Base-by-base conservation (phyloP, 92 coral and sea anemone species). In the Palythoa heliodiscus region DNA sequence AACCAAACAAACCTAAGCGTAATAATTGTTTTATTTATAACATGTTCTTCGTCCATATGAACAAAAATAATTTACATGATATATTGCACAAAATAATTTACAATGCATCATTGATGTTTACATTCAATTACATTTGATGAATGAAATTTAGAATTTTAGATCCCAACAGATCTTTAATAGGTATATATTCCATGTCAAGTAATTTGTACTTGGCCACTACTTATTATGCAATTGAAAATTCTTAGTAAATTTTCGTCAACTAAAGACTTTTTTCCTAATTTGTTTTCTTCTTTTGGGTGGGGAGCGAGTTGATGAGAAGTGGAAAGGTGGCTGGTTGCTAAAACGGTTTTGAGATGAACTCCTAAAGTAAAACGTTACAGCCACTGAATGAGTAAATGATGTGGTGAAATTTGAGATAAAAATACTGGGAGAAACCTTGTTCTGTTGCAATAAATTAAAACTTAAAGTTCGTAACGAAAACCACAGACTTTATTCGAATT, bases 41-140 rank as follows among this genome's bases (percentile, higher is more conserved):
- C 37, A 47, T 69, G 11, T 22, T 23, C 55, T 77, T 11, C 69
- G 14, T 25, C 70, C 47, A 54, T 77, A 60, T 57, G 15, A 29
- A 37, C 81, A 76, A 77, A 77, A 77, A 77, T 77, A 77, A 77
- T 57, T 77, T 77, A 77, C 53, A 52, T 75, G 24, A 14, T 20
- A 5, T 77, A 14, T 54, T 77, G 37, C 57, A 57, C 81, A 76
- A 76, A 76, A 76, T 76, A 54, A 54, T 17, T 54, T 76, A 76
- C 9, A 22, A 6, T 60, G 50, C 50, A 43, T 43, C 4, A 43
- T 1, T 43, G 9, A 43, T 43, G 4, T 43, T 43, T 43, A 43
- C 50, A 43, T 43, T 43, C 50, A 43, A 43, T 43, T 5, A 19
- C 47, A 17, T 70, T 25, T 2, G 73, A 14, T 3, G 47, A 11